Evolutionary conservation across 2,113 vertebrate genomes (phyloP).

Genomic region (Tachysurus fulvidraco): DNA sequence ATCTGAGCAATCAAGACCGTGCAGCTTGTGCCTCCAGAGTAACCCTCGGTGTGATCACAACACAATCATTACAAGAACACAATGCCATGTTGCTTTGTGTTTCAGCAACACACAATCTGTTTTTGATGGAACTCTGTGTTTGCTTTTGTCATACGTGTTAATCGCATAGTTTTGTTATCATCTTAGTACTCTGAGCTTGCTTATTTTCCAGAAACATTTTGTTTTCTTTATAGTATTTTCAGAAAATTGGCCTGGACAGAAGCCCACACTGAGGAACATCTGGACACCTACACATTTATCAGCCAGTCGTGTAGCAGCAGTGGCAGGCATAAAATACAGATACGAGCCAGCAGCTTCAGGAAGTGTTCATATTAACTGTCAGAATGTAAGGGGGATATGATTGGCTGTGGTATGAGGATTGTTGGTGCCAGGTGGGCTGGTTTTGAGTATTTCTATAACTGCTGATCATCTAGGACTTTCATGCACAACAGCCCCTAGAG

Average conservation of each 20-base stretch:
- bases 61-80: neutral
- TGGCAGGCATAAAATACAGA: neutral
- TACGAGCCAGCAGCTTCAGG: neutral
- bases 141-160: neutral
- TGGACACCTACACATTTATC: neutral
- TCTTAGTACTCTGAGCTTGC: neutral
- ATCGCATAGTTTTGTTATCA: neutral
- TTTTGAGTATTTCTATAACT: neutral
- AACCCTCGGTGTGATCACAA: neutral
- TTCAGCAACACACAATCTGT: neutral
- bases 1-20: neutral
- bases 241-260: neutral
- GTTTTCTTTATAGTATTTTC: neutral
- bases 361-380: neutral
- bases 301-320: neutral
- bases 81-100: neutral
- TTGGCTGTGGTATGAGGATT: neutral
- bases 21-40: neutral
- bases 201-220: neutral
- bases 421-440: too few species aligned
- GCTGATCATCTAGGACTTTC: neutral
- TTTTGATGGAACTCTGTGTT: neutral
- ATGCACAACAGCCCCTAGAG: neutral
- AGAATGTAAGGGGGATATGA: neutral
- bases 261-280: neutral